phyloP scores from a whole-genome alignment of 1,140 invertebrate species.

The Cydia splendana region DNA sequence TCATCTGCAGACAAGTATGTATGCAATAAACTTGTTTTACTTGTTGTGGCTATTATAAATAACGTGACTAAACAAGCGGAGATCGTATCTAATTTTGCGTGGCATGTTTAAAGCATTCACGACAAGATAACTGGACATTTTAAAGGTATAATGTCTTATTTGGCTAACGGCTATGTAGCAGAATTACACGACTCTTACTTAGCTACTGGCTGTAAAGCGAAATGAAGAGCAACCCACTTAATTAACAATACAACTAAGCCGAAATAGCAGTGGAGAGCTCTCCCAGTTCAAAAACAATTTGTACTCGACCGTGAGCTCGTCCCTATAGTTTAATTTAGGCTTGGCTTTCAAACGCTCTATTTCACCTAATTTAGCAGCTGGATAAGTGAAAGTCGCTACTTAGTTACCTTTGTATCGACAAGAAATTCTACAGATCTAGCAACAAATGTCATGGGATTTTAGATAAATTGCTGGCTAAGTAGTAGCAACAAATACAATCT shows the following conservation, averaged over 20 bases:
- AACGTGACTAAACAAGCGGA: not conserved
- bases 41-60: not conserved
- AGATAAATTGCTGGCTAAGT: too few relatives aligned
- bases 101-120: not conserved
- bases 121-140: not conserved
- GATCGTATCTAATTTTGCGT: not conserved
- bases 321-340: not conserved
- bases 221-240: not conserved
- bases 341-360: not conserved
- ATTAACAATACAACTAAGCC: not conserved
- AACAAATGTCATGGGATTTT: too few relatives aligned
- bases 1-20: not conserved
- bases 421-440: too few relatives aligned
- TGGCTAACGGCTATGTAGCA: too few relatives aligned
- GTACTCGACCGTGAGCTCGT: not conserved
- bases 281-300: not conserved
- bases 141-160: not conserved
- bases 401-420: not conserved
- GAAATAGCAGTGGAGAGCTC: not conserved
- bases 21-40: constrained; percentile 17
- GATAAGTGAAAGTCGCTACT: too few relatives aligned
- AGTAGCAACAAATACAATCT: too few relatives aligned
- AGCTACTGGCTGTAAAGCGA: too few relatives aligned
- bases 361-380: not conserved
- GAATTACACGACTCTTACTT: too few relatives aligned